These are phyloP conservation scores for Lates japonicus DNA, from an alignment of 2,797 vertebrate species.

Conservation along the genomic window DNA sequence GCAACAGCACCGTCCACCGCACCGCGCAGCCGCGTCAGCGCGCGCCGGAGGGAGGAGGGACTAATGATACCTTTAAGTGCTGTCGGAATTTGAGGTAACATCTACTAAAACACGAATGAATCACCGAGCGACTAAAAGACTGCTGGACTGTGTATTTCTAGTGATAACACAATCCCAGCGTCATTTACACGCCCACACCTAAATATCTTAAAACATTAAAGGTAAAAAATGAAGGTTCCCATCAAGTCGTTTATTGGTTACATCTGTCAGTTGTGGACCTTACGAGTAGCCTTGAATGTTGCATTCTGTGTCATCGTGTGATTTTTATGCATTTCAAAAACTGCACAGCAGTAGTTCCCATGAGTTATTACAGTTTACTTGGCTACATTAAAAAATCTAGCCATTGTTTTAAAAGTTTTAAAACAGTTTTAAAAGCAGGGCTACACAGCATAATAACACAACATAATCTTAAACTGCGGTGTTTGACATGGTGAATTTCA, in stretches of 20 bases:
- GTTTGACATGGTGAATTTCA: not conserved
- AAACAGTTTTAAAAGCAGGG: not conserved
- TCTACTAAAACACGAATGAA: fast-evolving
- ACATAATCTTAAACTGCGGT: not conserved
- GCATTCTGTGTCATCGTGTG: conserved; percentile 27
- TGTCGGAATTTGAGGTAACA: not conserved
- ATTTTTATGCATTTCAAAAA: conserved; percentile 36
- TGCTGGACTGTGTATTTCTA: not conserved
- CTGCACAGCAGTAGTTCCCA: not conserved
- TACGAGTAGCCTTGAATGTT: conserved; percentile 24
- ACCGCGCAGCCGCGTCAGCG: conserved; percentile 68
- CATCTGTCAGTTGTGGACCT: fast-evolving
- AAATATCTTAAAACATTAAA: not conserved
- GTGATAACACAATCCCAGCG: not conserved
- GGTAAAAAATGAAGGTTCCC: not conserved
- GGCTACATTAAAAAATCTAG: not conserved
- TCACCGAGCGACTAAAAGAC: not conserved
- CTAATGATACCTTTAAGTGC: conserved; percentile 34
- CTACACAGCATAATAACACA: not conserved
- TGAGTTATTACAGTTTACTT: not conserved
- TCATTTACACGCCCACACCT: fast-evolving
- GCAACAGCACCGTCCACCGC: conserved; percentile 24
- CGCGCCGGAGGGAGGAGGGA: conserved; percentile 49
- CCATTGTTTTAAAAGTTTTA: not conserved
- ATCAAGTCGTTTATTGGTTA: not conserved